A percentile compares a stretch with the other conserved stretches of the same genome.
These are phyloP conservation scores for Lithobates sylvaticus DNA, from an alignment of 2,797 vertebrate genomes.

Conservation along the genomic window DNA sequence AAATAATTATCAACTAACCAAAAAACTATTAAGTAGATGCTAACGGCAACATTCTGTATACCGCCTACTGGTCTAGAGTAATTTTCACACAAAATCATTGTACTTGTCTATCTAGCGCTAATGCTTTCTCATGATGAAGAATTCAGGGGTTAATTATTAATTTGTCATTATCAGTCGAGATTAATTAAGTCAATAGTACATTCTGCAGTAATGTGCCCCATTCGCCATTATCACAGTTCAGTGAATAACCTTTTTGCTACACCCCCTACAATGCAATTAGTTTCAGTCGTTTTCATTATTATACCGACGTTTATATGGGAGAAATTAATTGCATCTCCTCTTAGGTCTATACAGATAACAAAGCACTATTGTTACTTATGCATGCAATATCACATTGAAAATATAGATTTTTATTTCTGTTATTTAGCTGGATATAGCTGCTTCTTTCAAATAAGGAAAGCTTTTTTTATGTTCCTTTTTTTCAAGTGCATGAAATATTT, in stretches of 20 bases:
- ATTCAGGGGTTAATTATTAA: slow-evolving; percentile 52
- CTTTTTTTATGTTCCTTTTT: slow-evolving; percentile 60
- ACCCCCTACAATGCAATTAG: slow-evolving; percentile 50
- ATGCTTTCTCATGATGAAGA: slow-evolving; percentile 23
- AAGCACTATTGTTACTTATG: slow-evolving; percentile 11
- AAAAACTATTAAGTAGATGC: background rate
- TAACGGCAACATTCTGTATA: background rate
- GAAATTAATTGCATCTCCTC: slow-evolving; percentile 41
- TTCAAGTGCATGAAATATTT: slow-evolving; percentile 79
- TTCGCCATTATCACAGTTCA: slow-evolving; percentile 44
- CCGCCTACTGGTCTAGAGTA: slow-evolving; percentile 2
- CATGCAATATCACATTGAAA: slow-evolving; percentile 17
- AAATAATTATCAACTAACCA: background rate
- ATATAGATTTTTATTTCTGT: background rate
- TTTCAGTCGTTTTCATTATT: slow-evolving; percentile 33
- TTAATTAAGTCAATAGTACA: slow-evolving; percentile 51
- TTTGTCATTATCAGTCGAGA: slow-evolving; percentile 45
- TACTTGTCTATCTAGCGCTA: background rate
- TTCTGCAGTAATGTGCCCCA: slow-evolving; percentile 43
- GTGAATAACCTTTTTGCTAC: slow-evolving; percentile 27
- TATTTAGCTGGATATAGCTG: background rate
- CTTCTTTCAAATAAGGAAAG: slow-evolving; percentile 66
- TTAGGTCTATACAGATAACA: slow-evolving; percentile 23
- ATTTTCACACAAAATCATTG: slow-evolving; percentile 31
- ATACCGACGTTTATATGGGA: slow-evolving; percentile 22